A percentile compares a stretch with the other conserved stretches of the same genome.
These are phyloP conservation scores for Chymomyza amoena DNA, from an alignment of 2,888 invertebrate species.

Conservation along the genomic window DNA sequence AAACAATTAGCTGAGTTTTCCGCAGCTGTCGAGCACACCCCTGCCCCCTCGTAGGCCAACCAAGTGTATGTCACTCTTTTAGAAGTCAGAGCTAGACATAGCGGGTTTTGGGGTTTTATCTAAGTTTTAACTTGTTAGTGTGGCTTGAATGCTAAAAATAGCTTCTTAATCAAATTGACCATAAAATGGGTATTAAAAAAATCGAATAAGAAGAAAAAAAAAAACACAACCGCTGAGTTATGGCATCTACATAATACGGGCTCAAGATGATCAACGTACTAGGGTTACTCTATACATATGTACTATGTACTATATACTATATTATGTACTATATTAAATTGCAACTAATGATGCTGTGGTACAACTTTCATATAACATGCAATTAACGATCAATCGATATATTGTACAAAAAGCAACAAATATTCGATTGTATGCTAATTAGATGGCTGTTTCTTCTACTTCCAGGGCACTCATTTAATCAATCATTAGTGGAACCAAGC, in stretches of 20 bases:
- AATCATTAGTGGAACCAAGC: not conserved
- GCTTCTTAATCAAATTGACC: not conserved
- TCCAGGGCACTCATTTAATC: not conserved
- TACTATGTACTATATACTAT: not conserved
- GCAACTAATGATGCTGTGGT: not conserved
- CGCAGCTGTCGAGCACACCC: slow-evolving; percentile 35
- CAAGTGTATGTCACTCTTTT: not conserved
- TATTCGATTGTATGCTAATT: not conserved
- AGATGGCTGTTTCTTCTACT: not conserved
- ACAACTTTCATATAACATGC: not conserved
- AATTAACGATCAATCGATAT: not conserved
- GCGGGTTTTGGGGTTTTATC: not conserved
- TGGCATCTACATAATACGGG: not conserved
- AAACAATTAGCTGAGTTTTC: slow-evolving; percentile 54
- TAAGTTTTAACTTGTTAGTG: not conserved
- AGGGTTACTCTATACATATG: not conserved
- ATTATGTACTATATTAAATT: not conserved
- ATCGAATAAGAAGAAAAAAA: not conserved
- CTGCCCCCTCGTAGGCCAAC: not conserved
- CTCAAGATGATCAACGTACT: not conserved
- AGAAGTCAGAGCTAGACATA: not conserved
- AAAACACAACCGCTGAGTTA: not conserved
- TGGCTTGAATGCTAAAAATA: not conserved
- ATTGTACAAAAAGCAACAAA: not conserved
- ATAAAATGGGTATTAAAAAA: not conserved